Evolutionary conservation across 1,140 invertebrate genomes (phyloP).

Genomic region (Orchesella cincta): DNA sequence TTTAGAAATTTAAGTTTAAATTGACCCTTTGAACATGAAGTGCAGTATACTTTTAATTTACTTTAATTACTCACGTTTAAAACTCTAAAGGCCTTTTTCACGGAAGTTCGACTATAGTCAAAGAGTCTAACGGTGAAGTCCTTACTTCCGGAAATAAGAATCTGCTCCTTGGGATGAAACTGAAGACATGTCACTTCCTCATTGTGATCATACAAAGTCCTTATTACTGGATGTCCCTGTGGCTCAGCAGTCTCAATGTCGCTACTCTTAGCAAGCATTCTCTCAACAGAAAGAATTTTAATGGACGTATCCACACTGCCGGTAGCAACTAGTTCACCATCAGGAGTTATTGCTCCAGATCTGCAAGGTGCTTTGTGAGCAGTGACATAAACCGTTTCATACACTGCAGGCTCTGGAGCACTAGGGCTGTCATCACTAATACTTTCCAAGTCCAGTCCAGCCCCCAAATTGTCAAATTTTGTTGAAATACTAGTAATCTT

Average conservation of each 20-base stretch:
- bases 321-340: constrained; percentile 95
- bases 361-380: constrained; percentile 95
- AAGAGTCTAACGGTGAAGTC: constrained; percentile 95
- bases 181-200: constrained; percentile 96
- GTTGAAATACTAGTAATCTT: constrained; percentile 45
- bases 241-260: constrained; percentile 72
- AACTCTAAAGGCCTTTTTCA: constrained; percentile 95
- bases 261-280: constrained; percentile 93
- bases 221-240: constrained; percentile 94
- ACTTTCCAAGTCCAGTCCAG: constrained; percentile 84
- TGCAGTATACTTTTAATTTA: constrained; percentile 20
- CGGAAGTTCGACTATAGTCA: constrained; percentile 96
- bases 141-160: constrained; percentile 67
- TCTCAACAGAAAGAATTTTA: constrained; percentile 96
- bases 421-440: constrained; percentile 87
- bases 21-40: neutral
- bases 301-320: constrained; percentile 98
- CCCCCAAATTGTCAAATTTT: constrained; percentile 52
- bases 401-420: constrained; percentile 90
- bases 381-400: constrained; percentile 98
- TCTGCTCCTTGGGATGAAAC: constrained; percentile 77
- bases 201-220: constrained; percentile 97
- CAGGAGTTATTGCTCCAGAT: constrained; percentile 89
- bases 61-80: constrained; percentile 68
- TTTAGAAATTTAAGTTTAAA: neutral